A percentile compares a stretch with the other conserved stretches of the same genome.
Evolutionary conservation across 2,888 invertebrate genomes (phyloP).

Genomic region (Coenonympha glycerion): DNA sequence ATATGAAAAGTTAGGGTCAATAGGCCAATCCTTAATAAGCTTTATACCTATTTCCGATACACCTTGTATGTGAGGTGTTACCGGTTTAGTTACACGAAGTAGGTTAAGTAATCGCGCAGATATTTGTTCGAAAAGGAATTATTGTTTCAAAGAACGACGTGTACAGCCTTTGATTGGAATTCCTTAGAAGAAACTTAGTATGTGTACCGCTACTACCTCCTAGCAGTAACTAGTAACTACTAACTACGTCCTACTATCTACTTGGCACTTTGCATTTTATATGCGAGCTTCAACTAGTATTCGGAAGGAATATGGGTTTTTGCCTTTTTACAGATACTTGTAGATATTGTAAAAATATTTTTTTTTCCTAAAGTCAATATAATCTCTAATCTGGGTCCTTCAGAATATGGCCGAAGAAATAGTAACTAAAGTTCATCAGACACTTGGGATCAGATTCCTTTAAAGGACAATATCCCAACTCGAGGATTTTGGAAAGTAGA

Average conservation of each 20-base stretch:
- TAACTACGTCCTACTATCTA: background rate
- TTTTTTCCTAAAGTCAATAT: no score
- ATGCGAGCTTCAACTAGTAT: background rate
- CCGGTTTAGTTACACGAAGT: slow-evolving; percentile 19
- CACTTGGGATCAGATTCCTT: no score
- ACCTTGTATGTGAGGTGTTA: slow-evolving; percentile 17
- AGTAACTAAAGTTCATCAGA: no score
- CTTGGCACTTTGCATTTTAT: background rate
- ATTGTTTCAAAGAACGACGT: slow-evolving; percentile 23
- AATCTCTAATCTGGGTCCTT: no score
- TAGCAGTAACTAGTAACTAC: no score
- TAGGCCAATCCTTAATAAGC: background rate
- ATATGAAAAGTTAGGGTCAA: no score
- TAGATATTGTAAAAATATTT: no score
- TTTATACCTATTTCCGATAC: slow-evolving; percentile 26
- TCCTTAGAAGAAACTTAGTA: slow-evolving; percentile 6
- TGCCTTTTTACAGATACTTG: no score
- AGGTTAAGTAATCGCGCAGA: slow-evolving; percentile 21
- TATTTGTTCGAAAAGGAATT: slow-evolving; percentile 24
- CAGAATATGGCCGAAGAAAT: no score
- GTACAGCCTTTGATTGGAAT: slow-evolving; percentile 1
- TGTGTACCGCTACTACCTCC: background rate
- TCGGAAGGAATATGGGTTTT: no score
- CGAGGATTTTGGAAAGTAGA: no score
- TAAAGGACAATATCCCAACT: no score